Conservation (phyloP, 2,888 invertebrate species). For the Argynnis bischoffii region DNA sequence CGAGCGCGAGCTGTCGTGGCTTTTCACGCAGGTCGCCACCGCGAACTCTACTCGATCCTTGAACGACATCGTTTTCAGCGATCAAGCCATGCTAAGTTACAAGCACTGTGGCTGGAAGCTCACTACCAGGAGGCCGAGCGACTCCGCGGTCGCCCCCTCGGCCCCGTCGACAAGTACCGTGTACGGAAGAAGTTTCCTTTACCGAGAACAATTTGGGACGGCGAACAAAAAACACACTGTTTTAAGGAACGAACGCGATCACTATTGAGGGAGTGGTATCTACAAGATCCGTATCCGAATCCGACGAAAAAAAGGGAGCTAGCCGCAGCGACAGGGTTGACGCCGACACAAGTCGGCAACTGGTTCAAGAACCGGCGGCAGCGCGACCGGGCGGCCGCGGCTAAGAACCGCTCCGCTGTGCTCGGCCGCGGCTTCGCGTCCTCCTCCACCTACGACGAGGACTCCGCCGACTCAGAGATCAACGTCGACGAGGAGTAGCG, state of each 20-base stretch:
- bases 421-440: slow-evolving; percentile 78
- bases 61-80: slow-evolving; percentile 97
- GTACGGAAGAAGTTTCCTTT: slow-evolving; percentile 99
- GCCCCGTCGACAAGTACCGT: slow-evolving; percentile 89
- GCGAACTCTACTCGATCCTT: slow-evolving; percentile 97
- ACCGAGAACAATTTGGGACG: slow-evolving; percentile 99
- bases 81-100: slow-evolving; percentile 97
- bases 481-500: slow-evolving; percentile 79
- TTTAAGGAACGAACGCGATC: slow-evolving; percentile 98
- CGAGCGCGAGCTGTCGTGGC: slow-evolving; percentile 99
- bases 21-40: slow-evolving; percentile 97
- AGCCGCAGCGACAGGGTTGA: slow-evolving; percentile 97
- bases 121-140: slow-evolving; percentile 99
- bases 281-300: slow-evolving; percentile 98
- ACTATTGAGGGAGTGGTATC: slow-evolving; percentile 97
- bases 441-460: slow-evolving; percentile 79
- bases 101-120: slow-evolving; percentile 97
- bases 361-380: slow-evolving; percentile 99
- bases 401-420: slow-evolving; percentile 95
- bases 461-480: slow-evolving; percentile 78
- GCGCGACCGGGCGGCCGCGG: slow-evolving; percentile 96
- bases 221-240: slow-evolving; percentile 99
- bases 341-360: slow-evolving; percentile 97
- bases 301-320: slow-evolving; percentile 97
- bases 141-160: slow-evolving; percentile 94